Base-by-base conservation (phyloP, 1,140 invertebrate genomes). In the Cylas formicarius region DNA sequence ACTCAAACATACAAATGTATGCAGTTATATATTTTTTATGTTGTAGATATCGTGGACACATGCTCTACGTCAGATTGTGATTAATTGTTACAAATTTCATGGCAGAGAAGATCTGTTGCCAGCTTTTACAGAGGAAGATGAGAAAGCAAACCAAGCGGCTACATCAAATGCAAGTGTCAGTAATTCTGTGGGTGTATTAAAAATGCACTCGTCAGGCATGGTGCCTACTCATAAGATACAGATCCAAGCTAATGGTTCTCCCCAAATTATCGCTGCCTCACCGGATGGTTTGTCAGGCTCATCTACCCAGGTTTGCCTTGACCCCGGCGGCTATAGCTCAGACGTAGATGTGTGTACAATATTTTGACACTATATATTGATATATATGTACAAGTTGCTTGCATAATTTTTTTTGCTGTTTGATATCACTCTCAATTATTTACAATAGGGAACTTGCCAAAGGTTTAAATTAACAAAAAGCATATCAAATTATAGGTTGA, bases 51-150 rank as follows among this genome's bases (percentile, higher is more conserved):
- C 92, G 20, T 97, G 94, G 93, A 97, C 94, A 9, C 90, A 96
- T 67, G 93, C 93, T n/a, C 71, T 97, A 39, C 74, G 94, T 16
- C 90, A 96, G 70, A 97, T 97, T 55, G 93, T 97, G 27, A 91
- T 95, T 61, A 97, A 97, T 70, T 97, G 94, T 71, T 97, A 97
- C 72, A 95, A 94, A 72, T 95, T 91, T 70, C 94, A 97, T 70
- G 91, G 90, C 1, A 75, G 94, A 55, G 92, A 97, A 71, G 94
- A 97, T 69, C 73, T 97, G 21, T 70, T 97, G 50, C 93, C 93
- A 4, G 89, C 89, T 11, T 96, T 97, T 70, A 86, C 77, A 43
- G 92, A 95, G 60, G 90, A 94, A 37, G 86, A 92, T 31, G 88
- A 91, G 40, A 87, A 88, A 53, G 71, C 72, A 6, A 73, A 72